Evolutionary conservation across 2,888 invertebrate genomes (phyloP), one percentile per base, ranked within the genome.

Genomic region (Stenodema calcarata): DNA sequence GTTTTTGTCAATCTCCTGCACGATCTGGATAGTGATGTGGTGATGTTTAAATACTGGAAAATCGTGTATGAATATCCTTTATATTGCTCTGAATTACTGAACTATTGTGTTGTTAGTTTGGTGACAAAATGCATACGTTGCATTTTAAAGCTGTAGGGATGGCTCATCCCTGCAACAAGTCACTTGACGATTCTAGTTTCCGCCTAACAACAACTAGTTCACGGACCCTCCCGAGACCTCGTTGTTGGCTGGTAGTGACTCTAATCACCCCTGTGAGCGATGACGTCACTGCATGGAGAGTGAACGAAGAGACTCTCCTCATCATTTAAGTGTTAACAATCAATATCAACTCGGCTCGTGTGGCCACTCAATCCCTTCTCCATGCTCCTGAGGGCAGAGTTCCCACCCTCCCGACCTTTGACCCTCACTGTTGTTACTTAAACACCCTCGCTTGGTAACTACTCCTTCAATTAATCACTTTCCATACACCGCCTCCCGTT

Each of bases 291-390:
- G 18, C 16, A 35, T 41, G 73, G 35, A 62, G 62, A 62, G 23
- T 62, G 35, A 73, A 73, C 73, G 18, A 23, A 30, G 73, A 41
- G 73, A 16, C 27, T 14, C 50, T 42, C 78, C 78, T 78, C 78
- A 18, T 78, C 78, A 78, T 78, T 44, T 44, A 78, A 78, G 78
- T 78, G 78, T 78, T 42, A 35, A 78, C 78, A 78, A 78, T 78
- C 78, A 78, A 78, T 78, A 78, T 44, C 41, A 78, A 44, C 78
- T 41, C 44, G 44, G 42, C 78, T 78, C 78, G 78, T 78, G 44
- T 44, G 12, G 44, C 44, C 78, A 27, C 41, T 78, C 78, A 78
- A 78, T 78, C 42, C 3, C 78, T 78, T 42, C 78, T 23, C 18
- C 3, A 12, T 78, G 47, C n/a, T 47, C 78, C 27, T 23, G 47